These are phyloP conservation scores for Lysandra coridon DNA, from an alignment of 2,888 invertebrate genomes.

Conservation along the genomic window DNA sequence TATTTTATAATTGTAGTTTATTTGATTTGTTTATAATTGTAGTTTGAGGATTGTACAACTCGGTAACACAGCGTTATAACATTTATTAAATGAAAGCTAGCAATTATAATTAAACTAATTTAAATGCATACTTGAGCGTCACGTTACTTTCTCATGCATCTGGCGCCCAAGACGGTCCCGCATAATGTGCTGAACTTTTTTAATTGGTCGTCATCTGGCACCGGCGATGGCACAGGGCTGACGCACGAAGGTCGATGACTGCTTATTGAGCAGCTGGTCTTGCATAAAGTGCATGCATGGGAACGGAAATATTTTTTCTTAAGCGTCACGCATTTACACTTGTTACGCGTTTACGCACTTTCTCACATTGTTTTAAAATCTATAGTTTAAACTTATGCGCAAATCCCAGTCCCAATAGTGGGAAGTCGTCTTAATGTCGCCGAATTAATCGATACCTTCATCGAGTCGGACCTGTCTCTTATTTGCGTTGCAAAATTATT, in stretches of 20 bases:
- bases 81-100: conserved; percentile 7
- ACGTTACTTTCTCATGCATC: conserved; percentile 51
- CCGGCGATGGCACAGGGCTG: conserved; percentile 57
- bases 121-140: background rate
- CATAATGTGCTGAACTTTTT: conserved; percentile 77
- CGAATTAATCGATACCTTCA: background rate
- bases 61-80: background rate
- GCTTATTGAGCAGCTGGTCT: conserved; percentile 58
- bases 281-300: conserved; percentile 54
- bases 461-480: conserved; percentile 35
- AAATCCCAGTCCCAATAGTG: background rate
- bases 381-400: background rate
- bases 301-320: conserved; percentile 59
- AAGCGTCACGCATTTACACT: conserved; percentile 38
- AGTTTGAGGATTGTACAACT: too few relatives aligned
- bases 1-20: too few relatives aligned
- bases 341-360: conserved; percentile 31
- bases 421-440: background rate
- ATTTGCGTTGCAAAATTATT: conserved; percentile 34
- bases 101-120: conserved; percentile 14
- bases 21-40: too few relatives aligned
- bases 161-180: conserved; percentile 69
- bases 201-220: conserved; percentile 77
- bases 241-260: conserved; percentile 77
- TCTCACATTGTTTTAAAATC: background rate